Base-by-base conservation (phyloP, 2,797 vertebrate genomes). In the Acomys russatus region DNA sequence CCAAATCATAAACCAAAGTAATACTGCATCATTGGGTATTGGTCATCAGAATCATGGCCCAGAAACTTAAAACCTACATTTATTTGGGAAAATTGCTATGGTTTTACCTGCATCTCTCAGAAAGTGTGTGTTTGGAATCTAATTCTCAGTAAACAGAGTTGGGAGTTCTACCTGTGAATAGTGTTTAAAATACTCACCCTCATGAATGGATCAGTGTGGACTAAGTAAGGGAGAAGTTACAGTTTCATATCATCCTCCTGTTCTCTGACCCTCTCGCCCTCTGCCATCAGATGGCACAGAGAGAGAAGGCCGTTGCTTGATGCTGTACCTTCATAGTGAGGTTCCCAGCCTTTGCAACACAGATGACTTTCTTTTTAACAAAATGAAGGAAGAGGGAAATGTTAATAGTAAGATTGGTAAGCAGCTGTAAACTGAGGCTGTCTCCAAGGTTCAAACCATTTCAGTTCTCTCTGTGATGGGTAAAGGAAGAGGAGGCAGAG, bases 341-440 rank as follows among this genome's bases (percentile, higher is more conserved):
- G 25, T 44, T 25, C 44, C 18, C 25, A 82, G 56, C 33, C 68
- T 64, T 33, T 20, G 59, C 23, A 20, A 74, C 25, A 3, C 1
- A 66, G 25, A 64, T 44, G 73, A 83, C 64, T 82, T 28, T 51
- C 35, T 64, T 56, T 71, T 63, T 38, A 12, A 38, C 38, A 83
- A 38, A 63, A 44, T 23, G 9, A 83, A 63, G 51, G 61, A 56
- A 73, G 30, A 89, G 33, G 20, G 14, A 7, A 38, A 30, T 33
- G 63, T 54, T 95, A 68, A 20, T 91, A 76, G 88, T 91, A 38
- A 92, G 90, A 38, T 77, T 49, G 49, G 7, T 38, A n/a, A 66
- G 56, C 22, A 92, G 71, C 2, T 90, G 1, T 79, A 54, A 87
- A 94, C 66, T 15, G 74, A 88, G 44, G 30, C 17, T 64, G 20